These are phyloP conservation scores for Pachymerium ferrugineum DNA, from an alignment of 2,888 invertebrate species.

Conservation along the genomic window DNA sequence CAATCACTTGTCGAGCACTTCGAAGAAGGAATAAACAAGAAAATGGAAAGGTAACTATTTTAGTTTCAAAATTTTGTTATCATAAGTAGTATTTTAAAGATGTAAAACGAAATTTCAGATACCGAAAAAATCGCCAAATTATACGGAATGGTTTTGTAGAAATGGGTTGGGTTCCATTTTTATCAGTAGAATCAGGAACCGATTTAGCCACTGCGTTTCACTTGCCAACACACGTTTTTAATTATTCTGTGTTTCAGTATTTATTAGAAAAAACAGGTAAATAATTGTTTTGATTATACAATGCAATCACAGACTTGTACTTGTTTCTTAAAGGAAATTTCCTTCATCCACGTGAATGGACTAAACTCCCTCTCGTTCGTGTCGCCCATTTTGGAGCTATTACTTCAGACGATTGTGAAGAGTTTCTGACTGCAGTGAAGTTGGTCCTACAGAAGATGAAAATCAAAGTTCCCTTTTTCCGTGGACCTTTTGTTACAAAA, in stretches of 20 bases:
- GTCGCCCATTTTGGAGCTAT: neutral
- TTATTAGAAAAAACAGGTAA: neutral
- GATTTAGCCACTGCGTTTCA: neutral
- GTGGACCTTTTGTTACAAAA: neutral
- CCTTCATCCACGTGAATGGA: neutral
- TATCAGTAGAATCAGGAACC: neutral
- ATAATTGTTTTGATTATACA: neutral
- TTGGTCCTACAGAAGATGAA: neutral
- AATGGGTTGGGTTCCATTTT: neutral
- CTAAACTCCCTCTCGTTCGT: neutral
- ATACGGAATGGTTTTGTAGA: neutral
- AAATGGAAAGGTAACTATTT: too few species aligned
- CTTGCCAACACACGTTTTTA: neutral
- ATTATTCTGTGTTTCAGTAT: neutral
- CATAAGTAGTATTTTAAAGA: too few species aligned
- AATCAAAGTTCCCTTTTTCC: neutral
- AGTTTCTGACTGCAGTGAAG: neutral
- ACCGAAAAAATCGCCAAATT: neutral
- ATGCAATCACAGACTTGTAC: neutral
- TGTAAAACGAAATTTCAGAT: too few species aligned
- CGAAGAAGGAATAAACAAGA: too few species aligned
- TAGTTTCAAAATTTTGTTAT: too few species aligned
- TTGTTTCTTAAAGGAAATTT: neutral
- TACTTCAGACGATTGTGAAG: neutral
- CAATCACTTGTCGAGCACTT: too few species aligned